Base-by-base conservation (phyloP, 2,113 vertebrate genomes). In the Gracilinanus agilis region DNA sequence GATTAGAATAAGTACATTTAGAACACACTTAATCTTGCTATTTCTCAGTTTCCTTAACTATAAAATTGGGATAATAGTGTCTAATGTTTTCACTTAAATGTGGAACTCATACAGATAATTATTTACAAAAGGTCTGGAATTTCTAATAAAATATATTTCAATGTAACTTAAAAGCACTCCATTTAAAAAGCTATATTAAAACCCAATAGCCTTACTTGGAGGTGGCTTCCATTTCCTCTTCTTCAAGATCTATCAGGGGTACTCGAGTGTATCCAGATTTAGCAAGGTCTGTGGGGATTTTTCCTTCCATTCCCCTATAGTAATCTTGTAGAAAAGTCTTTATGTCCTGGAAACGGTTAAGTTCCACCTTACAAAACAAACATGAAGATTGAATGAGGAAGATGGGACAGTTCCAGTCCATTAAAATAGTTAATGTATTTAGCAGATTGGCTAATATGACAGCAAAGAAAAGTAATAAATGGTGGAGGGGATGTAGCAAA, bases 321-420 rank as follows among this genome's bases (percentile, higher is more conserved):
- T 99, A 99, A 96, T 99, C 99, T 94, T 96, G 98, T 90, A 99
- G 98, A 94, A 99, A 93, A 96, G 90, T 98, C 89, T 98, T 96
- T 7, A 99, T 99, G 95, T 99, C 98, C 98, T 99, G 99, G 97
- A 99, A 99, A 96, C 99, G 99, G 98, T 99, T 98, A 96, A 99
- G 27, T 98, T 99, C 99, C 97, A 96, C 98, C 99, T 99, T 90
- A 90, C 95, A 95, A 75, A 98, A 40, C 90, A 96, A 98, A 40
- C 29, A 93, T 6, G 49, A 88, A 88, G 56, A 67, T 25, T 95
- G 91, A 92, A 75, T 91, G 23, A 95, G 91, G 61, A 94, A 2
- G 55, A 89, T 5, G 95, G 54, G 75, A 24, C 6, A 88, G 91
- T 7, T 67, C 12, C 29, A 23, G n/a, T 83, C 34, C 5, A 49